Conservation (phyloP, 1,140 invertebrate species). For the Lepidurus arcticus region DNA sequence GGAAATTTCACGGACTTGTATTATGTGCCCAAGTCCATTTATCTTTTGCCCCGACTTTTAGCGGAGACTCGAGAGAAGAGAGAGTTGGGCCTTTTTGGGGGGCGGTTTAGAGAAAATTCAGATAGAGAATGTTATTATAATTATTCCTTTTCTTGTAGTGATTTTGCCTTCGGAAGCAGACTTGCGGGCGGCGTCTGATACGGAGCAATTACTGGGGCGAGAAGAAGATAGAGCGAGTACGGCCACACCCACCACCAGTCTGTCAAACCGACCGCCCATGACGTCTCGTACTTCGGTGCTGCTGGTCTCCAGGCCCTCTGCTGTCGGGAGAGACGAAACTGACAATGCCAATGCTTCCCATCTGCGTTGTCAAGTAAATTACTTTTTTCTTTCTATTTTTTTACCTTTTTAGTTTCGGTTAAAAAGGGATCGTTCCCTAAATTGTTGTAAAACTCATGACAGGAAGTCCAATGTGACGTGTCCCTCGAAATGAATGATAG, state of each 20-base stretch:
- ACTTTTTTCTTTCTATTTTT: neutral
- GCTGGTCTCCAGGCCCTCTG: neutral
- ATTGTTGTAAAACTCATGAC: constrained; percentile 39
- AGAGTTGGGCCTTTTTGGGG: neutral
- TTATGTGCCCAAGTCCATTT: constrained; percentile 14
- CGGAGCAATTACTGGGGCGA: constrained; percentile 51
- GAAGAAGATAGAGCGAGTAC: constrained; percentile 35
- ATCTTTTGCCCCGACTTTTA: neutral
- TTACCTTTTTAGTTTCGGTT: neutral
- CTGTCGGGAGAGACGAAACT: neutral
- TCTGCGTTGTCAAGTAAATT: constrained; percentile 1
- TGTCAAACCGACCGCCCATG: constrained; percentile 1
- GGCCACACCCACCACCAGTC: neutral
- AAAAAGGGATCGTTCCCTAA: neutral
- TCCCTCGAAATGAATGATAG: constrained; percentile 65
- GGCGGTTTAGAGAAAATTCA: neutral
- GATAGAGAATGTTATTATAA: neutral
- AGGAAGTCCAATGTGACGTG: constrained; percentile 84
- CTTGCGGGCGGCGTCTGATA: constrained; percentile 48
- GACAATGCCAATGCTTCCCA: constrained; percentile 10
- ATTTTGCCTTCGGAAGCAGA: constrained; percentile 27
- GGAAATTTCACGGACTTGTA: constrained; percentile 12
- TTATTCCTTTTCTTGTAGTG: constrained; percentile 5
- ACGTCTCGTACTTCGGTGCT: neutral
- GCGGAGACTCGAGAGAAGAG: neutral